These are phyloP conservation scores for Sciurus carolinensis DNA, from an alignment of 2,797 vertebrate species.

Conservation along the genomic window DNA sequence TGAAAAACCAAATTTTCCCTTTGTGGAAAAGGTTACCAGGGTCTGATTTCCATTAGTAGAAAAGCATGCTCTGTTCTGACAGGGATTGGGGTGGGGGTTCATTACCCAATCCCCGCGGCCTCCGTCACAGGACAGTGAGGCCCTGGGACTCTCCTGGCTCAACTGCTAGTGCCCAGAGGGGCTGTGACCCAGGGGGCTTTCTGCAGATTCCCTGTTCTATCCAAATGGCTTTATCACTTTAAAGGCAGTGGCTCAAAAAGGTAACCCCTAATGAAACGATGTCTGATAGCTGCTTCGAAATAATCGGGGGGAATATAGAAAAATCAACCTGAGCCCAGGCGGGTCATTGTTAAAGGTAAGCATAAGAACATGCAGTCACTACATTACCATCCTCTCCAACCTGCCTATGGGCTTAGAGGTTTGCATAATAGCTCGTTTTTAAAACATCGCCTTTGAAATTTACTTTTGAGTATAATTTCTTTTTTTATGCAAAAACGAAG, in stretches of 20 bases:
- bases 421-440: not conserved
- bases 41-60: not conserved
- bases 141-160: not conserved
- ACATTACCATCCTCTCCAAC: not conserved
- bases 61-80: conserved; percentile 69
- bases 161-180: not conserved
- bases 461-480: not conserved
- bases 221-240: not conserved
- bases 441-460: conserved; percentile 21
- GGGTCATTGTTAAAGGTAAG: not conserved
- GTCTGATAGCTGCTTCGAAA: not conserved
- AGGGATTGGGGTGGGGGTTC: not conserved
- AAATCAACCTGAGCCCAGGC: not conserved
- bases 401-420: not conserved
- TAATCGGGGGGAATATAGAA: not conserved
- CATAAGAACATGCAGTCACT: not conserved
- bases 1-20: not conserved
- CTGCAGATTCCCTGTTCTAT: not conserved
- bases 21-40: conserved; percentile 20
- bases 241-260: not conserved
- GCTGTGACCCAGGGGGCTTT: not conserved
- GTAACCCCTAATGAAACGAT: not conserved
- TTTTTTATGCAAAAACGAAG: not conserved
- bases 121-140: not conserved
- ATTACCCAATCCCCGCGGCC: not conserved